Base-by-base conservation (phyloP, 2,113 vertebrate species). In the Rhinoptilus africanus region DNA sequence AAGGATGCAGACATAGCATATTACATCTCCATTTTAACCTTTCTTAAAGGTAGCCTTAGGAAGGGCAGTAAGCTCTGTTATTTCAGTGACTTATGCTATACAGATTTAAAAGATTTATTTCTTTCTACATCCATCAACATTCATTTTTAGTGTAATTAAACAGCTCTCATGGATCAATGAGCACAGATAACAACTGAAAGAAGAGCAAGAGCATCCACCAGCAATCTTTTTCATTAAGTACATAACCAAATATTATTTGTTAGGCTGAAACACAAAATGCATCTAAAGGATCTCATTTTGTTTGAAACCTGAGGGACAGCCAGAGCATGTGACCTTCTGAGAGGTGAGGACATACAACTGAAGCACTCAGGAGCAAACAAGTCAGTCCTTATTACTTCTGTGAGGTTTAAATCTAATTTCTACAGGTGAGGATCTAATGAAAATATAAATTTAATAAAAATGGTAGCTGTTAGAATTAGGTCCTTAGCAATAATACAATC, bases 141-240 rank as follows among this genome's bases (percentile, higher is more conserved):
- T 82, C 56, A 92, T 84, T 92, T 96, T 89, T 91, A 6, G 7
- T 77, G 50, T 75, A 96, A 94, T 95, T 97, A 97, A 92, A 93
- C 60, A 73, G 47, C 50, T 84, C 32, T 80, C 69, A 80, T 35
- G 89, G 92, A 93, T 92, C 84, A 5, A 71, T 92, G 67, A 84
- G 71, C 88, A 92, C 56, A 62, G 74, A 87, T 87, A 95, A 85
- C 81, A 92, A 92, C 54, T 80, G 45, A 43, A 89, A 89, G 63
- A 5, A 74, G 19, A 74, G 59, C 0, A 0, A 73, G 84, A 93
- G 69, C 53, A 87, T 85, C 66, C 77, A 93, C 57, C 35, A 84
- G 57, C 51, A 94, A 77, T 63, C 47, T 87, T 95, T 88, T 79
- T 92, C 77, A 81, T 89, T 91, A 91, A 93, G 80, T 64, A 82